phyloP scores from a whole-genome alignment of 64 coral and sea anemone genomes.

The Acropora tenuis region DNA sequence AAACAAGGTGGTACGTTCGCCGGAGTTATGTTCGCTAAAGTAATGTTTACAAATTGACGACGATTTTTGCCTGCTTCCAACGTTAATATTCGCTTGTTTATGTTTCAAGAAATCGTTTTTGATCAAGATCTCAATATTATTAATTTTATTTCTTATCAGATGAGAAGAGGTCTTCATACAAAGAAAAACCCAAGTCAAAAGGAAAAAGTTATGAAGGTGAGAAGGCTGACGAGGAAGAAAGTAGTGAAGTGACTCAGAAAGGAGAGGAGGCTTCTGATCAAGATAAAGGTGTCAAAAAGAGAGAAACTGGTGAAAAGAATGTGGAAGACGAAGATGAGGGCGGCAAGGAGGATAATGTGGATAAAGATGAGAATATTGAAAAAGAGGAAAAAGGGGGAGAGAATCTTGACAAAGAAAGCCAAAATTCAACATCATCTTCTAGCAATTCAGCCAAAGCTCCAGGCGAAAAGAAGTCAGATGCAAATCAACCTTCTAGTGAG shows the following conservation, averaged over 20 bases:
- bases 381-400: neutral
- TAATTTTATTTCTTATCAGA: neutral
- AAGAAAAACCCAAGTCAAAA: neutral
- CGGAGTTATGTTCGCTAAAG: too few relatives aligned
- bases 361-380: neutral
- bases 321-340: neutral
- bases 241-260: neutral
- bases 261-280: neutral
- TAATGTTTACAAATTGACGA: too few relatives aligned
- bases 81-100: too few relatives aligned
- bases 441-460: neutral
- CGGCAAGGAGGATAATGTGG: too few relatives aligned
- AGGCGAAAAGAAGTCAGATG: neutral
- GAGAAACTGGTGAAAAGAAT: neutral
- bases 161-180: neutral
- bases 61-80: too few relatives aligned
- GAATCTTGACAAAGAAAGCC: neutral
- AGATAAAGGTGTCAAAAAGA: neutral
- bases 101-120: too few relatives aligned
- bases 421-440: neutral
- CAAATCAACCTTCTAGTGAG: neutral
- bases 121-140: too few relatives aligned
- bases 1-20: too few relatives aligned
- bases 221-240: neutral
- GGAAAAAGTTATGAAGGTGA: neutral